These are phyloP conservation scores for Mythimna albipuncta DNA, from an alignment of 2,888 invertebrate genomes.

Conservation along the genomic window DNA sequence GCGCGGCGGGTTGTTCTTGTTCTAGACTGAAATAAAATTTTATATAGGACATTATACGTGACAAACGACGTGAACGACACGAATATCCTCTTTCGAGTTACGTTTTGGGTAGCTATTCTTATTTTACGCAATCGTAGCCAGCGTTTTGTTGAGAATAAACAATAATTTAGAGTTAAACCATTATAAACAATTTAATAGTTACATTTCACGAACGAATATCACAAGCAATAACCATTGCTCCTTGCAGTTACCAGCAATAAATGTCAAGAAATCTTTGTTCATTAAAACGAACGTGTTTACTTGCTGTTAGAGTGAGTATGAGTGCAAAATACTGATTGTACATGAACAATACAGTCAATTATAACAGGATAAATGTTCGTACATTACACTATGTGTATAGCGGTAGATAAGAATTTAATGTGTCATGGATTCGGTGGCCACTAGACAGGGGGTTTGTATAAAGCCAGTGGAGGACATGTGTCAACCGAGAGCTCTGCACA, in stretches of 20 bases:
- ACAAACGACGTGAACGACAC: constrained; percentile 82
- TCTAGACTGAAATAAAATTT: constrained; percentile 83
- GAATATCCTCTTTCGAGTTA: constrained; percentile 77
- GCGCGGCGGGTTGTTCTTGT: constrained; percentile 77
- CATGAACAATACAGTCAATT: constrained; percentile 59
- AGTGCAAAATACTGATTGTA: constrained; percentile 66
- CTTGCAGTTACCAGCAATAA: constrained; percentile 63
- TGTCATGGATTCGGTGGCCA: constrained; percentile 70
- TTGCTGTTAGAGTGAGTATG: constrained; percentile 60
- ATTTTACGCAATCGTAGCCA: constrained; percentile 56
- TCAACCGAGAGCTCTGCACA: constrained; percentile 70
- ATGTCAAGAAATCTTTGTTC: constrained; percentile 69
- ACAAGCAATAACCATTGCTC: constrained; percentile 61
- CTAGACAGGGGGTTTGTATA: constrained; percentile 73
- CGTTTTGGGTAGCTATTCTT: constrained; percentile 70
- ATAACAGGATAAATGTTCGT: constrained; percentile 55
- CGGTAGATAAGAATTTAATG: constrained; percentile 68
- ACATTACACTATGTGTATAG: constrained; percentile 32
- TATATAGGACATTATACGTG: constrained; percentile 84
- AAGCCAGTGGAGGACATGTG: constrained; percentile 83
- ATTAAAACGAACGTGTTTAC: constrained; percentile 69
- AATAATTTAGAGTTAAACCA: constrained; percentile 44
- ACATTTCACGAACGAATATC: constrained; percentile 59
- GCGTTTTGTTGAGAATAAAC: constrained; percentile 54
- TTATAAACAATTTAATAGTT: constrained; percentile 54